Base-by-base conservation (phyloP, 2,888 invertebrate species). In the Tuberolachnus salignus region DNA sequence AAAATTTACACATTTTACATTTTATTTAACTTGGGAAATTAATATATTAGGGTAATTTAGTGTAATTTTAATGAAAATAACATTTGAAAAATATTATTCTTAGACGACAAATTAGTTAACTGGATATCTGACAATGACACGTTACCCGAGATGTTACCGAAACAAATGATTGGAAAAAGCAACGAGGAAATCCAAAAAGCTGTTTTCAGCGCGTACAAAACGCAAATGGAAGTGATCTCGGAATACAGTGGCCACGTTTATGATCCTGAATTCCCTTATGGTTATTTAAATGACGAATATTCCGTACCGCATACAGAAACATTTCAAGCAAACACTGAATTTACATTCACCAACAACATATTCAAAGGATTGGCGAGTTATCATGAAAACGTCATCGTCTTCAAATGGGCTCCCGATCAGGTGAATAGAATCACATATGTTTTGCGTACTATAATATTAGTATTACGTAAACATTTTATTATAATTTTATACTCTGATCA, bases 71-170 rank as follows among this genome's bases (percentile, higher is more conserved):
- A n/a, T n/a, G n/a, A n/a, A n/a, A n/a, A n/a, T n/a, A n/a, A n/a
- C n/a, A n/a, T n/a, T n/a, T n/a, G n/a, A n/a, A n/a, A n/a, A n/a
- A n/a, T n/a, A n/a, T n/a, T n/a, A n/a, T n/a, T n/a, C n/a, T n/a
- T 34, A 34, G 34, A 34, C 34, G 3, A 3, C 13, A 26, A 21
- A 14, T 13, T 9, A 3, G 70, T 70, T 8, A 70, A 42, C 19
- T 70, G 55, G 55, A 34, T 1, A 21, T 26, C 13, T 19, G 69
- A 69, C 11, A 49, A 51, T 34, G 23, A 70, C 19, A 26, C 55
- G 14, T 21, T 70, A 70, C 55, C 70, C 1, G 70, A 70, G 14
- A 53, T 70, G 51, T 53, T 70, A 34, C 70, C 70, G 10, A 70
- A 16, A 70, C n/a, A 34, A 9, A 14, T 70, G 19, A 19, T 0